phyloP scores from a whole-genome alignment of 2,797 vertebrate genomes.

The Lithobates pipiens region DNA sequence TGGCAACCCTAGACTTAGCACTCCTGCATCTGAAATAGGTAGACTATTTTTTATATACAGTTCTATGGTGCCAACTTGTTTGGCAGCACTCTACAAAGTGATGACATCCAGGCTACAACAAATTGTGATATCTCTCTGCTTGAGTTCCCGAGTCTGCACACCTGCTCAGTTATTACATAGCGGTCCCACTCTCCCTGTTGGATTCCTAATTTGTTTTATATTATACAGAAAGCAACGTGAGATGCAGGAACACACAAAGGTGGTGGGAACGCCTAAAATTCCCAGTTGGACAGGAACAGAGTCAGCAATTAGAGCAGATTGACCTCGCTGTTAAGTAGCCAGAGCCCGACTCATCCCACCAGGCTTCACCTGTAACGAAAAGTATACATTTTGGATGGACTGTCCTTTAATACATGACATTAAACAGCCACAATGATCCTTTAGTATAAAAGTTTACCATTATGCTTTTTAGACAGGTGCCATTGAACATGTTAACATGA shows the following conservation, averaged over 20 bases:
- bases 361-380: too few relatives aligned
- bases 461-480: too few relatives aligned
- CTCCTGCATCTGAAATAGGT: not conserved
- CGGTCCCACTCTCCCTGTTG: too few relatives aligned
- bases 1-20: not conserved
- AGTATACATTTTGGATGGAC: too few relatives aligned
- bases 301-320: not conserved
- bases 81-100: not conserved
- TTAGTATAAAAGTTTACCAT: too few relatives aligned
- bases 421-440: too few relatives aligned
- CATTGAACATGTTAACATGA: too few relatives aligned
- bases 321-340: not conserved
- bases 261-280: not conserved
- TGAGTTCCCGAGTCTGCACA: not conserved
- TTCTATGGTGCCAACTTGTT: not conserved
- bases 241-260: not conserved
- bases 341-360: too few relatives aligned
- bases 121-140: not conserved
- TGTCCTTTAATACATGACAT: too few relatives aligned
- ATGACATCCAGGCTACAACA: not conserved
- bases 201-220: too few relatives aligned
- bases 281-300: not conserved
- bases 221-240: not conserved
- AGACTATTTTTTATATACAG: not conserved
- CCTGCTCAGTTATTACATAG: not conserved